Percentiles rank a stretch among this genome's conserved stretches.
Evolutionary conservation across 2,888 invertebrate genomes (phyloP).

Genomic region (Synergus laeviventris): DNA sequence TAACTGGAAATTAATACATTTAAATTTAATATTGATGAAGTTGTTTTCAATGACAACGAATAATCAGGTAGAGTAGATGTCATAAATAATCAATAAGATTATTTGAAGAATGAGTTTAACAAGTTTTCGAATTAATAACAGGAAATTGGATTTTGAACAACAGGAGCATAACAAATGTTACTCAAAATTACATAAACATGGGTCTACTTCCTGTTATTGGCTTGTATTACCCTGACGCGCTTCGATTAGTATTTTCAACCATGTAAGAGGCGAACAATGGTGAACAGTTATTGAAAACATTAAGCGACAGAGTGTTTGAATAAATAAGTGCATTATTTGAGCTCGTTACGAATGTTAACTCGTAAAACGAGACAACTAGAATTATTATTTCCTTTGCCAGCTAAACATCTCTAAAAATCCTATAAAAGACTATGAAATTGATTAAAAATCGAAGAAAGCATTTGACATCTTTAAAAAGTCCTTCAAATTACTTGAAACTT

Average conservation of each 20-base stretch:
- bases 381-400: not conserved
- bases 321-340: slow-evolving; percentile 25
- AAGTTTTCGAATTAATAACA: slow-evolving; percentile 34
- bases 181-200: slow-evolving; percentile 23
- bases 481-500: no score
- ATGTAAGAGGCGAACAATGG: slow-evolving; percentile 13
- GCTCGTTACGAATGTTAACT: slow-evolving; percentile 21
- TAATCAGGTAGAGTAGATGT: not conserved
- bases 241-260: slow-evolving; percentile 18
- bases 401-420: no score
- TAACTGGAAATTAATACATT: no score
- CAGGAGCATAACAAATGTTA: slow-evolving; percentile 1
- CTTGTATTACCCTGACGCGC: not conserved
- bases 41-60: not conserved
- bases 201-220: not conserved
- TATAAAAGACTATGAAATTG: no score
- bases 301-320: slow-evolving; percentile 17
- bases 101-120: not conserved
- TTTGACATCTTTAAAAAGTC: no score
- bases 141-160: slow-evolving; percentile 20
- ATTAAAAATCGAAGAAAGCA: no score
- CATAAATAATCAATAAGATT: not conserved
- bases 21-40: not conserved
- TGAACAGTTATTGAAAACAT: slow-evolving; percentile 4
- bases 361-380: not conserved